Base-by-base conservation (phyloP, 1,140 invertebrate genomes). In the Ectropis grisescens region DNA sequence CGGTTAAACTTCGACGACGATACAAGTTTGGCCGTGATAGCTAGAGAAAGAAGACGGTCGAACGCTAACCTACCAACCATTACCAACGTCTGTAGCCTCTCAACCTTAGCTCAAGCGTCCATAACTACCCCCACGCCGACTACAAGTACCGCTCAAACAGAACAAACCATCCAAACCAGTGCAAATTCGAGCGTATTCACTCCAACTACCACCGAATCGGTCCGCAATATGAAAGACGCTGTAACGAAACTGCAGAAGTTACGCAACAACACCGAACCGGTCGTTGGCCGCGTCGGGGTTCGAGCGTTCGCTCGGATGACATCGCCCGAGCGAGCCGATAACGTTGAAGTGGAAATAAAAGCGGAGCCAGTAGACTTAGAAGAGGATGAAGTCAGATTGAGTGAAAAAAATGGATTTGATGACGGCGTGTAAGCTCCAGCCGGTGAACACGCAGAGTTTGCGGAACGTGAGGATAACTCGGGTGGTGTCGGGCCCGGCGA, bases 331-430 rank as follows among this genome's bases (percentile, higher is more conserved):
- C 31, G 22, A 35, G 35, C 45, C 9, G 26, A 41, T 4, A 53
- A 41, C 8, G 55, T 68, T n/a, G 42, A 69, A 46, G 50, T 81
- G 0, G 76, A 81, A 38, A 69, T 80, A 1, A 82, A 82, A 45
- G 40, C 66, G 2, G 76, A 82, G 33, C 76, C 80, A 0, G 64
- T 76, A 10, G 80, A 82, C 10, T 39, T 61, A 1, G 76, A 80
- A 7, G 80, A 80, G 7, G 80, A 82, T 3, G 31, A 51, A 0
- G 65, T 66, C 2, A 25, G 71, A 1, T 62, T 71, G 10, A 47
- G 47, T 6, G 75, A 80, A 22, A n/a, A 80, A 80, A 29, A 55
- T 71, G 47, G 56, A 76, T 41, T 36, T 81, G n/a, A 68, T 81
- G 60, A 74, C 69, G 22, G 51, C 67, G 4, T 71, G 80, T 24